Conservation (phyloP, 2,888 invertebrate species). For the Zonitis immaculata region DNA sequence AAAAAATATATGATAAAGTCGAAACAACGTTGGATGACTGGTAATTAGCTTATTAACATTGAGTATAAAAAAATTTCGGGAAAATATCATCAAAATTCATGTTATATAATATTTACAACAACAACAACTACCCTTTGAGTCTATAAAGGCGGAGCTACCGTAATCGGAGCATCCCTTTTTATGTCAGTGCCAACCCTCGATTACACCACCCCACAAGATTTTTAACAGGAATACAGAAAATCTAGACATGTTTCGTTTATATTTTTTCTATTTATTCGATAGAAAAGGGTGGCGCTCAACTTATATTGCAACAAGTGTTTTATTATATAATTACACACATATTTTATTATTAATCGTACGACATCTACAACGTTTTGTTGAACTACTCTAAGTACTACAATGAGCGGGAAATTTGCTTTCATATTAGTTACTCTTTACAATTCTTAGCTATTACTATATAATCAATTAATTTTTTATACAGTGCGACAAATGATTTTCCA, state of each 20-base stretch:
- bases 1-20: not conserved
- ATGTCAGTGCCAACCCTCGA: conserved; percentile 32
- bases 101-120: too few relatives aligned
- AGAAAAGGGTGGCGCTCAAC: conserved; percentile 5
- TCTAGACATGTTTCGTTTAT: not conserved
- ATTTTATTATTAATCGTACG: too few relatives aligned
- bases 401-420: too few relatives aligned
- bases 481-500: too few relatives aligned
- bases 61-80: too few relatives aligned
- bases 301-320: conserved; percentile 19
- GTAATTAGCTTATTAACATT: not conserved
- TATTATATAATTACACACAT: too few relatives aligned
- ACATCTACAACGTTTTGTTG: too few relatives aligned
- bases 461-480: too few relatives aligned
- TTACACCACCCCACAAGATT: conserved; percentile 35
- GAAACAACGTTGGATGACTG: not conserved
- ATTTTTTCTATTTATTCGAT: not conserved
- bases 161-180: conserved; percentile 24
- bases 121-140: conserved; percentile 12
- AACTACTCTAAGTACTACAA: too few relatives aligned
- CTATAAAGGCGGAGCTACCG: conserved; percentile 29
- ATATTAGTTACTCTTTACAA: too few relatives aligned
- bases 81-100: too few relatives aligned
- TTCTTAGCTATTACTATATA: too few relatives aligned
- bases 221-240: conserved; percentile 30